phyloP scores from a whole-genome alignment of 2,888 invertebrate species.

The Lithodes maja region DNA sequence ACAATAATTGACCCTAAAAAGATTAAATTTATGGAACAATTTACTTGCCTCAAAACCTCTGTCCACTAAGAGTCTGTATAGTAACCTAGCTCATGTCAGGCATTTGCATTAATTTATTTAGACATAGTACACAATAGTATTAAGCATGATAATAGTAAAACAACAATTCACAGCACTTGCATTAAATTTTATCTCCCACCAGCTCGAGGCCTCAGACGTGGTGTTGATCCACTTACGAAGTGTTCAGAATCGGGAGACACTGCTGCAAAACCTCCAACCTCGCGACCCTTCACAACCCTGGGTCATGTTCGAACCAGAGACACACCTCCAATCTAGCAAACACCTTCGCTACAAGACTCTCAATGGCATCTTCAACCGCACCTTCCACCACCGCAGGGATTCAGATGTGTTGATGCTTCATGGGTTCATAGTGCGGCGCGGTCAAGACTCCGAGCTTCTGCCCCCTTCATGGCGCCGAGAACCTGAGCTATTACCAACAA shows the following conservation, averaged over 20 bases:
- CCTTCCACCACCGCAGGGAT: slow-evolving; percentile 39
- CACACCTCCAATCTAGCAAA: slow-evolving; percentile 30
- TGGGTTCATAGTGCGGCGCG: slow-evolving; percentile 38
- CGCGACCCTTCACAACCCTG: slow-evolving; percentile 56
- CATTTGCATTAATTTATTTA: too few relatives aligned
- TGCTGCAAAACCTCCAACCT: slow-evolving; percentile 10
- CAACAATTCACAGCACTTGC: too few relatives aligned
- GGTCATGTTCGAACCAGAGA: slow-evolving; percentile 46
- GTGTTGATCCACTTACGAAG: slow-evolving; percentile 17
- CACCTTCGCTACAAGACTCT: background rate
- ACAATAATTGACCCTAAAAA: too few relatives aligned
- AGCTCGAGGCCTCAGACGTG: background rate
- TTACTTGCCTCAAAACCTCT: too few relatives aligned
- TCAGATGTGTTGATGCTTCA: slow-evolving; percentile 32
- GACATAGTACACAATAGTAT: too few relatives aligned
- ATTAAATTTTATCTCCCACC: background rate
- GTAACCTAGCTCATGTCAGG: too few relatives aligned
- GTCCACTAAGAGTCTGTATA: too few relatives aligned
- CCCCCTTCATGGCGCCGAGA: slow-evolving; percentile 22
- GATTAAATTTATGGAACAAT: too few relatives aligned
- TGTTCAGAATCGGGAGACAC: background rate
- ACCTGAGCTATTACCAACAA: background rate
- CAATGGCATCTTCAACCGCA: slow-evolving; percentile 50
- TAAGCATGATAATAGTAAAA: too few relatives aligned
- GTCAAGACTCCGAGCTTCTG: slow-evolving; percentile 28